Base-by-base conservation (phyloP, 2,113 vertebrate species). In the Vidua macroura region DNA sequence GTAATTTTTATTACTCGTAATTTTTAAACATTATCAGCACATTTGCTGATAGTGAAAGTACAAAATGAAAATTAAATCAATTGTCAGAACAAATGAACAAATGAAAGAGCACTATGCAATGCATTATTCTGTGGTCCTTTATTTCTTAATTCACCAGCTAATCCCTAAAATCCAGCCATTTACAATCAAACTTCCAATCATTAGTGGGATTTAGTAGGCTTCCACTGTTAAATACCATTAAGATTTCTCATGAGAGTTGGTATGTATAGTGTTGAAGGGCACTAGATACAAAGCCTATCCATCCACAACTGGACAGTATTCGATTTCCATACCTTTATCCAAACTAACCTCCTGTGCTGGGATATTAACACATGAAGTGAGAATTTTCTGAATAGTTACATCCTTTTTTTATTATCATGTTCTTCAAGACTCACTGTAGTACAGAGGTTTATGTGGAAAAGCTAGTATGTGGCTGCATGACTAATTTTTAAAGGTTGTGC, bases 401-500 rank as follows among this genome's bases (percentile, higher is more conserved):
- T 48, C 7, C 10, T 16, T 35, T 67, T 95, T 75, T 90, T 58
- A 86, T 78, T 95, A 95, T 92, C 80, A 48, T 72, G 52, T 44
- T 96, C 91, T 86, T 87, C 55, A 92, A 94, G 94, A 83, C 51
- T 94, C 35, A 68, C 62, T 72, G 48, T 90, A 52, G 74, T 41
- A 44, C 24, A 80, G 82, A 82, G 84, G 75, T 81, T 86, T 89
- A 91, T 96, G 58, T 96, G 93, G 95, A 90, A 97, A 98, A 97
- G 76, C 86, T 43, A 62, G 53, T 80, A 85, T 83, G 44, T 86
- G 93, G 66, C 73, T 52, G 90, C 87, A 94, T 97, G 96, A 97
- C 92, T 96, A 94, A 96, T 96, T 95, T 93, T 96, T 95, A 96
- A 97, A 97, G 86, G 91, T 90, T 87, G 48, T 56, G 46, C 85